Evolutionary conservation across 2,797 vertebrate species (phyloP).

Genomic region (Enteromius argenteus): DNA sequence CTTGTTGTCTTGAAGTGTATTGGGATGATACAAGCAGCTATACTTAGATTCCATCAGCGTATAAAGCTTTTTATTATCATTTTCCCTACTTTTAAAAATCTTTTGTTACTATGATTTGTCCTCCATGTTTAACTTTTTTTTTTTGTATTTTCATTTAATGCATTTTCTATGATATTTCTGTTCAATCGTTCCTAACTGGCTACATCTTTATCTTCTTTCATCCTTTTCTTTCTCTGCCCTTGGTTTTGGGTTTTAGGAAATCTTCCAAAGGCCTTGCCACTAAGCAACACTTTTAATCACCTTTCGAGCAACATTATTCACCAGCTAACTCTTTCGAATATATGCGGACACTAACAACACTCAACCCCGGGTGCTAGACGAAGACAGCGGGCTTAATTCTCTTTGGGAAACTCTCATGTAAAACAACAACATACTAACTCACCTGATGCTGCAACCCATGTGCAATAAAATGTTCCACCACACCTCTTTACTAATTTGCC

Average conservation of each 20-base stretch:
- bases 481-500: conserved; percentile 28
- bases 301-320: conserved; percentile 54
- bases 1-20: conserved; percentile 8
- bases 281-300: conserved; percentile 74
- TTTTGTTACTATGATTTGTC: conserved; percentile 61
- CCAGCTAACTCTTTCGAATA: conserved; percentile 80
- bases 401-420: conserved; percentile 2
- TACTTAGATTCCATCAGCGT: conserved; percentile 83
- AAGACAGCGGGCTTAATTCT: conserved; percentile 9
- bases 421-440: conserved; percentile 44
- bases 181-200: conserved; percentile 46
- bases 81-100: conserved; percentile 63
- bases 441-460: conserved; percentile 24
- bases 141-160: conserved; percentile 49
- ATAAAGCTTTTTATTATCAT: conserved; percentile 75
- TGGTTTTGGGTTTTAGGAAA: conserved; percentile 73
- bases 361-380: conserved; percentile 2
- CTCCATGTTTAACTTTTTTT: conserved; percentile 65
- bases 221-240: conserved; percentile 66
- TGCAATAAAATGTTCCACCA: conserved; percentile 15
- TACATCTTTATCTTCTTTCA: conserved; percentile 49
- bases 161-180: conserved; percentile 55
- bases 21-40: conserved; percentile 61
- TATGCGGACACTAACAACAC: conserved; percentile 90
- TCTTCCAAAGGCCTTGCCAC: conserved; percentile 78